phyloP scores from a whole-genome alignment of 1,140 invertebrate genomes.

The Caenorhabditis inopinata region DNA sequence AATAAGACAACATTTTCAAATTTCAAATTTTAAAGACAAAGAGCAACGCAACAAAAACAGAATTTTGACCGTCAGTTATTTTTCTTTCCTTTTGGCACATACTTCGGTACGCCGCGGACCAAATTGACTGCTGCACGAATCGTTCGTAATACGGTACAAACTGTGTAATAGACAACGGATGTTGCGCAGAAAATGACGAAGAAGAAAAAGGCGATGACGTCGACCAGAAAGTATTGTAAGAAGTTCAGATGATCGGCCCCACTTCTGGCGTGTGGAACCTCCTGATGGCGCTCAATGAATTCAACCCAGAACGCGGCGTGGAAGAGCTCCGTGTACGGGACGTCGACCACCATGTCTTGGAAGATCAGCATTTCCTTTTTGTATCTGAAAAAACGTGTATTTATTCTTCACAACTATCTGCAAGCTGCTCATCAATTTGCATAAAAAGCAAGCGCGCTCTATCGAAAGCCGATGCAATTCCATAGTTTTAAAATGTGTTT shows the following conservation, averaged over 20 bases:
- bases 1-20: too few relatives aligned
- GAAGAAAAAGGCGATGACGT: constrained; percentile 59
- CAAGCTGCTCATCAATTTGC: too few relatives aligned
- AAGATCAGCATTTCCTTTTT: constrained; percentile 63
- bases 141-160: neutral
- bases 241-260: constrained; percentile 64
- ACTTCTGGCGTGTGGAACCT: constrained; percentile 64
- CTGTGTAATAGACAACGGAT: neutral
- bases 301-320: constrained; percentile 66
- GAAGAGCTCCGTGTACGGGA: constrained; percentile 65
- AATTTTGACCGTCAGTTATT: too few relatives aligned
- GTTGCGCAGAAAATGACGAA: constrained; percentile 23
- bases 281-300: constrained; percentile 64
- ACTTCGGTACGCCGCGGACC: neutral
- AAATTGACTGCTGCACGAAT: neutral
- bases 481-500: too few relatives aligned
- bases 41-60: too few relatives aligned
- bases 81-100: neutral
- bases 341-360: constrained; percentile 65
- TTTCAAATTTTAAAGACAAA: too few relatives aligned
- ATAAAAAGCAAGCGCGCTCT: too few relatives aligned
- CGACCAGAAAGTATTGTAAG: constrained; percentile 62
- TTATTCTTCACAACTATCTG: constrained; percentile 22
- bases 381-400: constrained; percentile 36
- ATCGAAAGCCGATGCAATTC: too few relatives aligned